Percentiles rank a stretch among this genome's conserved stretches.
phyloP scores from a whole-genome alignment of 2,797 vertebrate genomes.

The Telmatherina bonti region DNA sequence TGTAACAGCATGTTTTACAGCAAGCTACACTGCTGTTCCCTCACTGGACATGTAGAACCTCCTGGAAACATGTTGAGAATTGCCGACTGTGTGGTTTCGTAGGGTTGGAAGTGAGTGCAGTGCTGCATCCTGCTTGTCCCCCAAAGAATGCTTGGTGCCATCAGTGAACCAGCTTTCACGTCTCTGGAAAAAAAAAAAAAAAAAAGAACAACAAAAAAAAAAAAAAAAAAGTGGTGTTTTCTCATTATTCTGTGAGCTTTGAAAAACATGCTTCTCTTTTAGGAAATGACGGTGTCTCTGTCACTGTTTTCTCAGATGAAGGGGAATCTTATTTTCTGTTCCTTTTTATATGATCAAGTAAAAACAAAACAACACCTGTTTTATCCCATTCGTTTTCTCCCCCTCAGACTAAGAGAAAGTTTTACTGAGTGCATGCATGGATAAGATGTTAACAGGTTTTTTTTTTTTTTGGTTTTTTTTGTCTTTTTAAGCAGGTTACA shows the following conservation, averaged over 20 bases:
- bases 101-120: conserved; percentile 82
- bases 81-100: conserved; percentile 63
- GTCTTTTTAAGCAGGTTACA: conserved; percentile 48
- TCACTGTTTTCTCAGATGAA: conserved; percentile 60
- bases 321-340: conserved; percentile 82
- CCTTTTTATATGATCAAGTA: conserved; percentile 73
- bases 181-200: conserved; percentile 50
- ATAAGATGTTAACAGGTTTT: conserved; percentile 67
- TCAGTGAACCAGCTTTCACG: conserved; percentile 80
- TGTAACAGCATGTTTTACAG: conserved; percentile 65
- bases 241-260: conserved; percentile 78
- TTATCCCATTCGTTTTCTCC: conserved; percentile 53
- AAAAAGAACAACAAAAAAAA: conserved; percentile 25
- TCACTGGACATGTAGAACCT: conserved; percentile 80
- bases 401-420: conserved; percentile 56
- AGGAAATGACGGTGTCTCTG: conserved; percentile 53
- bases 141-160: conserved; percentile 92
- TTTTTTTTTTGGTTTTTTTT: conserved; percentile 9
- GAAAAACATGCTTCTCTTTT: conserved; percentile 70
- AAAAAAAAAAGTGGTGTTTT: conserved; percentile 72
- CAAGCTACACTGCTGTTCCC: conserved; percentile 83
- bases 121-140: conserved; percentile 86
- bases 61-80: conserved; percentile 76
- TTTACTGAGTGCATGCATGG: conserved; percentile 80
- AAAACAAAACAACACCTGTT: conserved; percentile 43